Base-by-base conservation (phyloP, 2,113 vertebrate species). In the Rafetus swinhoei region DNA sequence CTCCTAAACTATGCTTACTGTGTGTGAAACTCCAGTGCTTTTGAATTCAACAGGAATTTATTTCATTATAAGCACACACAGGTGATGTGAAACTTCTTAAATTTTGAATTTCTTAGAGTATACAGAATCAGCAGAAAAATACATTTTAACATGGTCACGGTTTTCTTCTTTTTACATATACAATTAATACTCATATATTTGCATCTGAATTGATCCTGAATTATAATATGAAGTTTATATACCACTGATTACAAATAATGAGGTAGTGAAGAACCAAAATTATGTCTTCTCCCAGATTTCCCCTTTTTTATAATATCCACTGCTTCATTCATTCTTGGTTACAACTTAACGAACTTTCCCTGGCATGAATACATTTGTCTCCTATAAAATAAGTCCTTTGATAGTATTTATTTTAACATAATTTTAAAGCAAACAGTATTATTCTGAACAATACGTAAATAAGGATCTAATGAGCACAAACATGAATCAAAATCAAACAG, bases 181-280 rank as follows among this genome's bases (percentile, higher is more conserved):
- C 92, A 95, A 94, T 97, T 97, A 96, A 97, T 93, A 93, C 89
- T 95, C 88, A 93, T 89, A 92, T 95, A 96, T 98, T 98, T 98
- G 97, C 97, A 96, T 97, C 85, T 97, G 97, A 97, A 98, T 94
- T 82, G 97, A 95, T 97, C 87, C 52, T 72, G 80, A 92, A 91
- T 96, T 97, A 92, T 96, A 95, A 93, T 94, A 90, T 82, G 18
- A 39, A 96, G 95, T 96, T 97, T 97, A 90, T 92, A 96, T 97
- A 85, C 91, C 85, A 90, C 86, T 85, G 56, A 92, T 93, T 91
- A 93, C 92, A 97, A 96, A 96, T 97, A 97, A 97, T 96, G 95
- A 96, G 89, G 12, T 54, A 84, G 76, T 94, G 35, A 92, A 96
- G 90, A 96, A 90, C 53, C 82, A 91, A 13, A 60, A 81, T 79